Base-by-base conservation (phyloP, 2,797 vertebrate genomes). In the Schizothorax lantsangensis region DNA sequence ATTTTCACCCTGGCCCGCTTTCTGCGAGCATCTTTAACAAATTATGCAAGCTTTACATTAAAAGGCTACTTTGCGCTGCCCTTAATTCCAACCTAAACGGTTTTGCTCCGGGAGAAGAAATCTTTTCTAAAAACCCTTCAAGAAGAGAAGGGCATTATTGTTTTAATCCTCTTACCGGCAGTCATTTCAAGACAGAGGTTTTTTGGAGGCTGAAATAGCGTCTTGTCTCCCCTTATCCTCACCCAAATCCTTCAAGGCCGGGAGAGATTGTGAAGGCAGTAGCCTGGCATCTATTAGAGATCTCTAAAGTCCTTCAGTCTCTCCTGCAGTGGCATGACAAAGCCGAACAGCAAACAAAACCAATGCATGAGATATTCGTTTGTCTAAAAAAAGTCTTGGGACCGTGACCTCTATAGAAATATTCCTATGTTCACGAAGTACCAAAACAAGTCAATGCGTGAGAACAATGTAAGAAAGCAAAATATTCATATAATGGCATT, bases 121-220 rank as follows among this genome's bases (percentile, higher is more conserved):
- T 98, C 97, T 98, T 98, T 98, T 98, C 96, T 97, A 93, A 96
- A 97, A 96, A 96, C 93, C 86, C 96, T 96, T 94, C 95, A 96
- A 97, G 96, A 97, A 97, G 97, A 98, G 97, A 97, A 97, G 96
- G 96, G 98, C 96, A 98, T 99, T 98, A 99, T 97, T 97, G 94
- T 97, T 97, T 97, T 99, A 99, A 99, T 99, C 98, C 98, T 98
- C 98, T 99, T 99, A 99, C 95, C 96, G 95, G 96, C 97, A 97
- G 97, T 97, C 97, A 97, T 97, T 97, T 97, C 95, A 96, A 97
- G 97, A 97, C 97, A 95, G 87, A 89, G 90, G 96, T 96, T 96
- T 97, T 97, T 97, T 95, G 88, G 96, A 96, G 96, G 96, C 96
- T 97, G 96, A 97, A 97, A 97, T 96, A 96, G 96, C 97, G 95